phyloP scores from a whole-genome alignment of 2,888 invertebrate species.

The Athalia rosae region DNA sequence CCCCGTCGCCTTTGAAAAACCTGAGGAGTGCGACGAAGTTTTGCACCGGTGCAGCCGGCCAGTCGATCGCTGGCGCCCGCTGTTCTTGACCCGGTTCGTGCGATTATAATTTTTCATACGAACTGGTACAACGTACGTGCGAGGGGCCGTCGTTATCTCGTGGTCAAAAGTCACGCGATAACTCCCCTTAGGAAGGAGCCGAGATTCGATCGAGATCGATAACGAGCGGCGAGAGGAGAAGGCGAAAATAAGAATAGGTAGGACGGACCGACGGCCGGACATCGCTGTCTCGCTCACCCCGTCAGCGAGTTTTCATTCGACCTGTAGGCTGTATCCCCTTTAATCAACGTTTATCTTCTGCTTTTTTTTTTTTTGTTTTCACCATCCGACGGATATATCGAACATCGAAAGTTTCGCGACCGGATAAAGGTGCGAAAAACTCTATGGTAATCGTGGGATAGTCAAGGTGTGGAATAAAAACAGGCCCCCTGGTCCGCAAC shows the following conservation, averaged over 20 bases:
- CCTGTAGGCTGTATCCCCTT: too few species aligned
- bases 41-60: not conserved
- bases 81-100: slow-evolving; percentile 39
- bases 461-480: slow-evolving; percentile 38
- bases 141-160: not conserved
- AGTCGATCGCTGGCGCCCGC: slow-evolving; percentile 13
- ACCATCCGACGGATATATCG: not conserved
- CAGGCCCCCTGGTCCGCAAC: slow-evolving; percentile 6
- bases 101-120: slow-evolving; percentile 24
- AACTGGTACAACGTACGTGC: not conserved
- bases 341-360: not conserved
- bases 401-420: slow-evolving; percentile 28
- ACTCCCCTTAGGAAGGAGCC: not conserved
- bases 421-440: slow-evolving; percentile 39
- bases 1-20: not conserved
- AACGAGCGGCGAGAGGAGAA: not conserved
- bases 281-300: too few species aligned
- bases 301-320: too few species aligned
- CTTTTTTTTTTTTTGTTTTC: not conserved
- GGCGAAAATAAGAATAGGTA: not conserved
- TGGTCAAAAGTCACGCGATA: slow-evolving; percentile 31
- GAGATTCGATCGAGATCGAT: not conserved
- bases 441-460: slow-evolving; percentile 20
- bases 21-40: not conserved
- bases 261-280: not conserved